Percentiles rank a stretch among this genome's conserved stretches.
These are phyloP conservation scores for Platyrinchus mystaceus DNA, from an alignment of 2,797 vertebrate species.

Conservation along the genomic window DNA sequence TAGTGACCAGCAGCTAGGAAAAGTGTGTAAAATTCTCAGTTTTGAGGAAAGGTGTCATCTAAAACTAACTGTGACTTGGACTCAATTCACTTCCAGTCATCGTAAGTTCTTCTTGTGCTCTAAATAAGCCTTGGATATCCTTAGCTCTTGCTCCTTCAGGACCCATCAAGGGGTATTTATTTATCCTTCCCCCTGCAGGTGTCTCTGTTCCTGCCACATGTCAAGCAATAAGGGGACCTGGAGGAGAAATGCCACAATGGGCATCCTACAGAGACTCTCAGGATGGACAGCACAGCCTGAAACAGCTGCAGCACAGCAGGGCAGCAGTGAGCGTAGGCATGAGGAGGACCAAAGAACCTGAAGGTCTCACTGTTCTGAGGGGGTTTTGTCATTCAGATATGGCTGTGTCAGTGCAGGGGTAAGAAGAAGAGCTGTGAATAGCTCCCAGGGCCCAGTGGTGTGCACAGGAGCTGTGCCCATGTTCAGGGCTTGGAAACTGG, in stretches of 20 bases:
- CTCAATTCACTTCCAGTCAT: neutral
- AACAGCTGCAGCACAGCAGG: neutral
- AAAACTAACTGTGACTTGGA: neutral
- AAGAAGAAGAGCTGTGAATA: neutral
- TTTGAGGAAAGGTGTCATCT: neutral
- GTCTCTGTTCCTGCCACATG: neutral
- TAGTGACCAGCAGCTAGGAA: neutral
- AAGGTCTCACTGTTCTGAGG: neutral
- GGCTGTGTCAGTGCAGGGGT: neutral
- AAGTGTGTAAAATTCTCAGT: neutral
- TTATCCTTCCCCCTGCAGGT: neutral
- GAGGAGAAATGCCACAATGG: neutral
- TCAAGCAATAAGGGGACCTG: neutral
- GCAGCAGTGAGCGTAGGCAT: neutral
- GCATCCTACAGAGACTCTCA: neutral
- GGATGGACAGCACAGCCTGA: fast-evolving
- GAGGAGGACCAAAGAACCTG: neutral
- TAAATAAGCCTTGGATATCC: neutral
- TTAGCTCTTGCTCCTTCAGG: neutral
- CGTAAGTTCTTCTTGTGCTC: neutral
- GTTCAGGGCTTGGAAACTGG: neutral
- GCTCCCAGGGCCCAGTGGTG: neutral
- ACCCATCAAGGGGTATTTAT: neutral
- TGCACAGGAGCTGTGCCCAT: neutral
- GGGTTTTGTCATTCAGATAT: neutral